Percentiles rank a stretch among this genome's conserved stretches.
Evolutionary conservation across 1,140 invertebrate species (phyloP).

Genomic region (Drosophila ohnishii): DNA sequence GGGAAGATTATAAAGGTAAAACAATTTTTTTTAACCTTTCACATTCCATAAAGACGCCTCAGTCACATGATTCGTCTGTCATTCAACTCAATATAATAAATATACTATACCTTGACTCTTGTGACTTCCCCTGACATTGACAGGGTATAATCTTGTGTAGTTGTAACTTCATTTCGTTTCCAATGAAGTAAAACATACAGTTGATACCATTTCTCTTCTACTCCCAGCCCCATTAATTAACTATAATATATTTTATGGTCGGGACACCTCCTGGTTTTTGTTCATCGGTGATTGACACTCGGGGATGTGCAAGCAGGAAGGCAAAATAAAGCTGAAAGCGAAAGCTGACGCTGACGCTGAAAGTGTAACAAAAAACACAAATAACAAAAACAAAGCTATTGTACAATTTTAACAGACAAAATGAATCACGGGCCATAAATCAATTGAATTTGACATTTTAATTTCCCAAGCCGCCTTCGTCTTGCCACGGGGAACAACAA

Average conservation of each 20-base stretch:
- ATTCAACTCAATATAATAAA: background rate
- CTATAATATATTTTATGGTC: background rate
- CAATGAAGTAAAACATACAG: background rate
- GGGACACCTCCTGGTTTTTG: background rate
- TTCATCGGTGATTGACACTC: constrained; percentile 38
- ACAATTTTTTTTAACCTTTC: background rate
- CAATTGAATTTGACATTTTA: constrained; percentile 72
- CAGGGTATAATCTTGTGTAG: background rate
- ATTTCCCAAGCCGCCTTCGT: constrained; percentile 42
- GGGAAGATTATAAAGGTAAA: background rate
- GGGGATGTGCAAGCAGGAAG: constrained; percentile 2
- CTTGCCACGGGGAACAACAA: background rate
- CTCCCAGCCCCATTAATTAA: too few species aligned
- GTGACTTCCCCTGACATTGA: background rate
- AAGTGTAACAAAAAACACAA: constrained; percentile 27
- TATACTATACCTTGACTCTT: background rate
- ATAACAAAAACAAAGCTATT: constrained; percentile 42
- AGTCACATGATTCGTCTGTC: background rate
- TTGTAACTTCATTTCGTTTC: background rate
- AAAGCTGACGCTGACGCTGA: constrained; percentile 23
- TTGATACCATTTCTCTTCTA: background rate
- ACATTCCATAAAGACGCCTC: background rate
- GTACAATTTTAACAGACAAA: constrained; percentile 47
- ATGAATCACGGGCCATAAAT: constrained; percentile 67
- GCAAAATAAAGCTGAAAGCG: constrained; percentile 16